A percentile compares a stretch with the other conserved stretches of the same genome.
These are phyloP conservation scores for Hemiprocne comata DNA, from an alignment of 2,113 vertebrate species.

Conservation along the genomic window DNA sequence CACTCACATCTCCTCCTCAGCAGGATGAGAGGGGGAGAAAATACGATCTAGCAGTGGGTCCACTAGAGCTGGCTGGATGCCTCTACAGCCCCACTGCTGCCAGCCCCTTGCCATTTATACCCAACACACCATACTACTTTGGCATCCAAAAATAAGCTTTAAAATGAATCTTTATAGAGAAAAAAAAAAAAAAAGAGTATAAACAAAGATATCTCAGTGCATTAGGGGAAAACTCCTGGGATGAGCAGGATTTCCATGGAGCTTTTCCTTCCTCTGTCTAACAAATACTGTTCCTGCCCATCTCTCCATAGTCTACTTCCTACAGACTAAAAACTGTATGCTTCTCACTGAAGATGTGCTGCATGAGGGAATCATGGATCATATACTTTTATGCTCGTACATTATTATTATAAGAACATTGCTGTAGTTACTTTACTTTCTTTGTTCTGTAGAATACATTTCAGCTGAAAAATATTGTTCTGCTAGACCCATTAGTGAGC, in stretches of 20 bases:
- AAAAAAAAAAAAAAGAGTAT: neutral
- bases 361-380: neutral
- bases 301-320: neutral
- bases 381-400: neutral
- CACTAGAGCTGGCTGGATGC: neutral
- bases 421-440: neutral
- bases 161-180: neutral
- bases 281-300: neutral
- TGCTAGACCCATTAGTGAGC: neutral
- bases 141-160: neutral
- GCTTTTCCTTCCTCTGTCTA: neutral
- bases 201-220: neutral
- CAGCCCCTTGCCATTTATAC: neutral
- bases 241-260: neutral
- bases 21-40: neutral
- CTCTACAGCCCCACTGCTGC: neutral
- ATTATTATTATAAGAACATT: neutral
- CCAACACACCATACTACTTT: neutral
- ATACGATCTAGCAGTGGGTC: neutral
- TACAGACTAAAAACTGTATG: neutral
- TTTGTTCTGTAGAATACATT: slow-evolving; percentile 19
- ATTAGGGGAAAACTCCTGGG: neutral
- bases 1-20: neutral
- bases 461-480: neutral
- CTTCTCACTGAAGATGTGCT: neutral